phyloP scores from a whole-genome alignment of 1,140 invertebrate genomes.

The Geopemphigus sp. region DNA sequence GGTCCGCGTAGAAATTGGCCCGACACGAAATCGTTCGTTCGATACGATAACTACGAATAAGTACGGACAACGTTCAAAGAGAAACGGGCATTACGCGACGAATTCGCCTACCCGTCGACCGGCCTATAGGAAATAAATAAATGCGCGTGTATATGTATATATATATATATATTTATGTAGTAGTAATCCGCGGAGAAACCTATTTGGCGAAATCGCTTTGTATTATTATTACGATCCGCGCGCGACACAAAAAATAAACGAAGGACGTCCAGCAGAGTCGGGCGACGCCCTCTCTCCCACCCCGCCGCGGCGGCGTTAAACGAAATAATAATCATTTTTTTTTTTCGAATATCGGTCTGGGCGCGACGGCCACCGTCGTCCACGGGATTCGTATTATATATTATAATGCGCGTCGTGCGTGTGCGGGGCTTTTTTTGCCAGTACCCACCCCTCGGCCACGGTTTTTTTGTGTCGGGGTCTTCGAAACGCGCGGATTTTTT shows the following conservation, averaged over 20 bases:
- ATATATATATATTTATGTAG: not conserved
- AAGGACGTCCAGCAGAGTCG: conserved; percentile 42
- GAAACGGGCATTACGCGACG: too few species aligned
- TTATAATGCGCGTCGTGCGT: not conserved
- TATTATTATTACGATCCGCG: conserved; percentile 32
- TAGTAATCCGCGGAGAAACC: not conserved
- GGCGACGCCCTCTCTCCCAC: conserved; percentile 30
- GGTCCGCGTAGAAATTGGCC: too few species aligned
- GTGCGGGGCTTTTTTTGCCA: not conserved
- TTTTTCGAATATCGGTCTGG: conserved; percentile 10
- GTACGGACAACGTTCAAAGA: too few species aligned
- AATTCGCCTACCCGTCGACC: too few species aligned
- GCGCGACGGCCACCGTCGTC: not conserved
- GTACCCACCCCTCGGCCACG: conserved; percentile 24
- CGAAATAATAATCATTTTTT: conserved; percentile 41
- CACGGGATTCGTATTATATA: not conserved
- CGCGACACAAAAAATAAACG: not conserved
- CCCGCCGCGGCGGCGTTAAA: conserved; percentile 10
- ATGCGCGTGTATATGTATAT: not conserved
- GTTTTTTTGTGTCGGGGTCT: conserved; percentile 41
- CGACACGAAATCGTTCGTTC: too few species aligned
- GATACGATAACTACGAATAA: too few species aligned
- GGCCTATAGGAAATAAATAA: too few species aligned
- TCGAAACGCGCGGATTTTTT: conserved; percentile 21
- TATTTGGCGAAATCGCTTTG: conserved; percentile 31